Base-by-base conservation (phyloP, 2,113 vertebrate genomes). In the Pollachius pollachius region DNA sequence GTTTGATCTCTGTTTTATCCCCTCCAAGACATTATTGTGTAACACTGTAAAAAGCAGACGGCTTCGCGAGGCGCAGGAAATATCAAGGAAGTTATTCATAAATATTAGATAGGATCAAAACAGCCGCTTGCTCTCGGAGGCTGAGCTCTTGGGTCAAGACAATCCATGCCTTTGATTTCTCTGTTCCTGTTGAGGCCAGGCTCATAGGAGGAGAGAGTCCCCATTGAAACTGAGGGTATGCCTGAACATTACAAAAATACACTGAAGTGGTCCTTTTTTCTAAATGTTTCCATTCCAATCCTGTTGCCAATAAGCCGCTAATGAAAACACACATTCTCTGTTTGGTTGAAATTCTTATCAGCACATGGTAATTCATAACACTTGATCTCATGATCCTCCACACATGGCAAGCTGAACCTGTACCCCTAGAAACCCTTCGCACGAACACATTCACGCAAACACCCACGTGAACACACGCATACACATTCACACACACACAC, bases 71-170 rank as follows among this genome's bases (percentile, higher is more conserved):
- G 83, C 67, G 76, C 65, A 86, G 84, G 88, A 89, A 87, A 90
- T 90, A 90, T 90, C 88, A 89, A 89, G 87, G 87, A 88, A 89
- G 87, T 88, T 88, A 83, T 88, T 89, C 90, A 90, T 92, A 88
- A 90, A 91, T 92, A 90, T 90, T 89, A 88, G 89, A 92, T 90
- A 85, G 88, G 86, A 89, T 89, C 85, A 90, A 90, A 91, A 90
- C 85, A 87, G 85, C 84, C 79, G 59, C 80, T 85, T 85, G 82
- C 85, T 82, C 85, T 85, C 84, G 81, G 79, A 83, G 81, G 81
- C 81, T 66, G 80, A 81, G 86, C 84, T 87, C 82, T 80, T 69
- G 81, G 87, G 88, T 92, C 87, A 91, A 81, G 79, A 71, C 80
- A 76, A 76, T 83, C 81, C 74, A 79, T 85, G 72, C 64, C 77